These are phyloP conservation scores for Naja naja DNA, from an alignment of 2,113 vertebrate genomes.

Conservation along the genomic window DNA sequence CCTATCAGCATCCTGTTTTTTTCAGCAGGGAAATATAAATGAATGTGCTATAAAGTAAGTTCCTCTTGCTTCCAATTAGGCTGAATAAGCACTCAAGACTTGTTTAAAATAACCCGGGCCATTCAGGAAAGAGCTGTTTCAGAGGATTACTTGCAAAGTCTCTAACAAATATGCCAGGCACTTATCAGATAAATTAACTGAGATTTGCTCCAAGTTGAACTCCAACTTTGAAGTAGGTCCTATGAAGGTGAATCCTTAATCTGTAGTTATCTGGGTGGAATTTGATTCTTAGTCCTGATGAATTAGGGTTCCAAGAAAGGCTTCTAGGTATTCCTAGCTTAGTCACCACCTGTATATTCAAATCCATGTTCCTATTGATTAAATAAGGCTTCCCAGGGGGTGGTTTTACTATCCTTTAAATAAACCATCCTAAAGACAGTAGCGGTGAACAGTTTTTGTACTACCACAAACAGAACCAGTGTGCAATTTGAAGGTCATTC, in stretches of 20 bases:
- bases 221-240: background rate
- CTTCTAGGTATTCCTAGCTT: background rate
- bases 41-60: background rate
- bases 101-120: background rate
- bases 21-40: background rate
- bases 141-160: background rate
- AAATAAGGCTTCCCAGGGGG: background rate
- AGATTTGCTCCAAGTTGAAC: background rate
- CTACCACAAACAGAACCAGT: background rate
- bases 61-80: background rate
- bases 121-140: background rate
- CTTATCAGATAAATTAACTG: background rate
- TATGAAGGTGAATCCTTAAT: background rate
- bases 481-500: background rate
- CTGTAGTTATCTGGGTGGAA: background rate
- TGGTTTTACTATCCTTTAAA: background rate
- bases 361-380: background rate
- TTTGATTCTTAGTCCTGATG: background rate
- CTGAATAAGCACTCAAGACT: accelerated
- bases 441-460: background rate
- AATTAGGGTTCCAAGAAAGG: background rate
- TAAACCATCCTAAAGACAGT: background rate
- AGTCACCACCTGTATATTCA: background rate
- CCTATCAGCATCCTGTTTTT: background rate
- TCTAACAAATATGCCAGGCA: background rate